Percentiles rank a stretch among this genome's conserved stretches.
Conservation (phyloP, 2,113 vertebrate genomes). For the Megaceryle torquata region DNA sequence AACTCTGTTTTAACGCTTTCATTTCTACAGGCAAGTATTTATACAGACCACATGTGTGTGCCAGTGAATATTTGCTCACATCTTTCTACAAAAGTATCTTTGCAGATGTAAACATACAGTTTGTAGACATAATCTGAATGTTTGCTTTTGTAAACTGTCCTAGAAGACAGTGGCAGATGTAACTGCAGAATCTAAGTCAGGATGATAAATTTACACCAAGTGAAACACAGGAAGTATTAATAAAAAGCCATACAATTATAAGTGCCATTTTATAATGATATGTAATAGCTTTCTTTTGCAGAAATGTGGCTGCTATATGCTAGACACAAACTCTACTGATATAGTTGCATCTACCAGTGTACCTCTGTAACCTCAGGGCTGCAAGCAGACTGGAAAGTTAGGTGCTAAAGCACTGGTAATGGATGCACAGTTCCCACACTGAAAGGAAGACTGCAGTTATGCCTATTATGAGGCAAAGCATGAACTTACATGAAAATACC, state of each 20-base stretch:
- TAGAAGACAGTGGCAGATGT: background rate
- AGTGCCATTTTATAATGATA: background rate
- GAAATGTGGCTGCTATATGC: background rate
- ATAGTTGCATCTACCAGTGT: background rate
- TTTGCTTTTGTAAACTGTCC: background rate
- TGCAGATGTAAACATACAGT: background rate
- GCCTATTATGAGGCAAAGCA: background rate
- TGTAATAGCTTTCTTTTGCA: background rate
- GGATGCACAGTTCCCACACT: background rate
- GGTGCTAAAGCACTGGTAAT: background rate
- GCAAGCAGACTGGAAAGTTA: background rate
- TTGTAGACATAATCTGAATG: background rate
- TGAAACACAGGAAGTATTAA: background rate
- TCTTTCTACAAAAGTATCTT: background rate
- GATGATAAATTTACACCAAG: background rate
- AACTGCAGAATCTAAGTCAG: background rate
- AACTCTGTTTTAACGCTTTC: background rate
- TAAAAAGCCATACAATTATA: background rate
- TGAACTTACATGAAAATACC: background rate
- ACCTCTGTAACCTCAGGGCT: background rate
- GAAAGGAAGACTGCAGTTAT: background rate
- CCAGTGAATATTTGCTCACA: background rate
- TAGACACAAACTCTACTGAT: background rate
- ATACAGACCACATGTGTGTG: background rate
- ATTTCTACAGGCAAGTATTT: background rate